Conservation (phyloP, 2,888 invertebrate genomes). For the Dicyrtoma fusca region DNA sequence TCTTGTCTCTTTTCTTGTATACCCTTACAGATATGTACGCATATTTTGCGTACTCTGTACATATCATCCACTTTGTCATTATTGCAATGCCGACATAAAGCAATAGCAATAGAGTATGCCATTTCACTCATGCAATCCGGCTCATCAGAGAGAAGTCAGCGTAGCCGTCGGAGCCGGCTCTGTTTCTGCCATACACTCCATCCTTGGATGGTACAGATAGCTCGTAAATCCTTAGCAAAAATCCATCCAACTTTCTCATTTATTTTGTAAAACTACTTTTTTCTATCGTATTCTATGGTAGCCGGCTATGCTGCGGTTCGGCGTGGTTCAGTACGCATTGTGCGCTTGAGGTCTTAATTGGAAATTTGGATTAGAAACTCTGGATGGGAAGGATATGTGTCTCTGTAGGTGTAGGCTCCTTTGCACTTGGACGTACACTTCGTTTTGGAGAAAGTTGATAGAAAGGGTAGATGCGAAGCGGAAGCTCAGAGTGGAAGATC, state of each 20-base stretch:
- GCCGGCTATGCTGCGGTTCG: not conserved
- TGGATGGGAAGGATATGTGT: too few relatives aligned
- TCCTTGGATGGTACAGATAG: not conserved
- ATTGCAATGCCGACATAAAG: too few relatives aligned
- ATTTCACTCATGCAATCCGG: too few relatives aligned
- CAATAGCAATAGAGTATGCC: not conserved
- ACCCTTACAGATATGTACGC: not conserved
- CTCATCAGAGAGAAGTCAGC: not conserved
- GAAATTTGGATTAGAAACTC: slow-evolving; percentile 23
- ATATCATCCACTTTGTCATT: not conserved
- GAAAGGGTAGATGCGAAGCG: not conserved
- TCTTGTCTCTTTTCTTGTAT: slow-evolving; percentile 10
- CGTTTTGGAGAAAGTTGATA: too few relatives aligned
- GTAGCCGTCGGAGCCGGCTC: not conserved
- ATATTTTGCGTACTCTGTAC: not conserved
- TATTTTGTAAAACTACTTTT: slow-evolving; percentile 3
- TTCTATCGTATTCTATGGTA: not conserved
- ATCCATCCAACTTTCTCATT: slow-evolving; percentile 23
- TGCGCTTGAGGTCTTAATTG: slow-evolving; percentile 29
- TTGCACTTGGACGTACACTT: too few relatives aligned
- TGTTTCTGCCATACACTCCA: not conserved
- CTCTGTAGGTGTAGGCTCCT: too few relatives aligned
- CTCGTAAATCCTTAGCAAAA: not conserved
- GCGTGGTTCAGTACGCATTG: slow-evolving; percentile 9
- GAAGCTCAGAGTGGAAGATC: slow-evolving; percentile 5